These are phyloP conservation scores for Salpingus planirostris DNA, from an alignment of 2,888 invertebrate genomes.

Conservation along the genomic window DNA sequence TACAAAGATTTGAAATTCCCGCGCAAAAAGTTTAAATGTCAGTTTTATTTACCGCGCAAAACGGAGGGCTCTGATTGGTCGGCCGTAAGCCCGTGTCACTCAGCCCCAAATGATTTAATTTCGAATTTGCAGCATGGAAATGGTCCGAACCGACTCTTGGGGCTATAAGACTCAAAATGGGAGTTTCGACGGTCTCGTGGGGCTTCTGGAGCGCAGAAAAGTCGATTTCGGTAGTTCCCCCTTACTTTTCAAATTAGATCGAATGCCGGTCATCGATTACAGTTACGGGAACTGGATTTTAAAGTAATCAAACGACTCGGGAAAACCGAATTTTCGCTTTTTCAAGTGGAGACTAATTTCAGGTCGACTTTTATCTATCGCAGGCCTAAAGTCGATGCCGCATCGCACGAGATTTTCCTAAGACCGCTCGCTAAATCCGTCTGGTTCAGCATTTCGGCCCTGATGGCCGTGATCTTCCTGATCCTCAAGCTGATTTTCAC, in stretches of 20 bases:
- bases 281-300: constrained; percentile 54
- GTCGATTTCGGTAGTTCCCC: constrained; percentile 62
- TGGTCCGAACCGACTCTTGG: constrained; percentile 51
- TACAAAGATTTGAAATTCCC: no score
- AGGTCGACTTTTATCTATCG: constrained; percentile 61
- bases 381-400: constrained; percentile 53
- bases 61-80: no score
- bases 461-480: constrained; percentile 23
- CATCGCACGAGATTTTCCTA: constrained; percentile 54
- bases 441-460: constrained; percentile 44
- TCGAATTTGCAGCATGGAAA: no score
- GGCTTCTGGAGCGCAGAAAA: constrained; percentile 40
- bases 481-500: constrained; percentile 25
- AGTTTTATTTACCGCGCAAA: no score
- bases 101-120: no score
- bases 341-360: constrained; percentile 13
- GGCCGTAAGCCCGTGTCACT: no score
- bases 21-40: no score
- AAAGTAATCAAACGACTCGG: constrained; percentile 38
- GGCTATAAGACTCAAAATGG: constrained; percentile 51
- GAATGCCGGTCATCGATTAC: constrained; percentile 40
- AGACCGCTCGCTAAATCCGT: constrained; percentile 51
- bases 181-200: constrained; percentile 57
- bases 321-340: not conserved
- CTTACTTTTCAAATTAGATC: constrained; percentile 54